Conservation (phyloP, 2,113 vertebrate genomes). For the Anas platyrhynchos region DNA sequence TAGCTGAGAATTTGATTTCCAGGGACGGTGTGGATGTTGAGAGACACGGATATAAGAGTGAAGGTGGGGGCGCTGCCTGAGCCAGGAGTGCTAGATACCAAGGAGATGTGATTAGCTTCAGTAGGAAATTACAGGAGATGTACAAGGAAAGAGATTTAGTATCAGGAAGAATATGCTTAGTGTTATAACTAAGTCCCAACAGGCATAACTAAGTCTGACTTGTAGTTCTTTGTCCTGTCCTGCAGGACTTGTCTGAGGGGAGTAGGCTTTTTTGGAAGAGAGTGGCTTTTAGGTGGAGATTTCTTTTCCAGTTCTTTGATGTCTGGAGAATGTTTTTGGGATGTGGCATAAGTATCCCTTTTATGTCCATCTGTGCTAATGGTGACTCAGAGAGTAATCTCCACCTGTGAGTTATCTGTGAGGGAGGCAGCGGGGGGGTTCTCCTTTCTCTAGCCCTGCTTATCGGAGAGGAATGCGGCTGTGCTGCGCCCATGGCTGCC, state of each 20-base stretch:
- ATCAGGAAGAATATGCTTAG: not conserved
- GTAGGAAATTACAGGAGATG: not conserved
- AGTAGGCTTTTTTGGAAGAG: not conserved
- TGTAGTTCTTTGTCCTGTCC: not conserved
- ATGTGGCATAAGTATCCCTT: not conserved
- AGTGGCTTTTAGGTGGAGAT: not conserved
- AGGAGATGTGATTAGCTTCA: not conserved
- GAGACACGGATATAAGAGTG: not conserved
- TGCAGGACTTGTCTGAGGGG: not conserved
- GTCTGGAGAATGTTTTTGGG: not conserved
- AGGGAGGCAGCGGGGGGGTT: not conserved
- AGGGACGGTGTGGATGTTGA: not conserved
- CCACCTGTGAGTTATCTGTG: conserved; percentile 29
- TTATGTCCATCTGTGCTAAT: not conserved
- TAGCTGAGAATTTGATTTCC: not conserved
- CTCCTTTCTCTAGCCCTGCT: not conserved
- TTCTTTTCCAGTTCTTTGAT: not conserved
- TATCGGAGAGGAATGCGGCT: conserved; percentile 47
- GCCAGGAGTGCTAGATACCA: not conserved
- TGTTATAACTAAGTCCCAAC: not conserved
- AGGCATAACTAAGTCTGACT: not conserved
- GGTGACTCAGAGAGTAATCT: conserved; percentile 11
- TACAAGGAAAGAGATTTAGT: not conserved
- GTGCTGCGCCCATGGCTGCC: conserved; percentile 39
- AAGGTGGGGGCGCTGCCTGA: not conserved